phyloP scores from a whole-genome alignment of 2,797 vertebrate species.

The Lacerta viridis region DNA sequence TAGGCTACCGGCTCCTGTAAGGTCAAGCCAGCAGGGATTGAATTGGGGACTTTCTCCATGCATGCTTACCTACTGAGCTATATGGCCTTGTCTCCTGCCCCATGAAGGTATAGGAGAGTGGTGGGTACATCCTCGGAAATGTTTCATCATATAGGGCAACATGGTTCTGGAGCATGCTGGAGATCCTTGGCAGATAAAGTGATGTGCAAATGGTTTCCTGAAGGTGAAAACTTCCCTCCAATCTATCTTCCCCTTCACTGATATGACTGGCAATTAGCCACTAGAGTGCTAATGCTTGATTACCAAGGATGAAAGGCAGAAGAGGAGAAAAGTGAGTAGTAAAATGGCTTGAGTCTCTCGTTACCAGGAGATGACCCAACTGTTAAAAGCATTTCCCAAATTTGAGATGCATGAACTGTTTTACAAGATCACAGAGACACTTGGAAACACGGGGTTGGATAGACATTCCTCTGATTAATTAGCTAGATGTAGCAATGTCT shows the following conservation, averaged over 20 bases:
- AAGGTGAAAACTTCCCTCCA: background rate
- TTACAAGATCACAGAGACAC: background rate
- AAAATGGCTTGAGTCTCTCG: conserved; percentile 22
- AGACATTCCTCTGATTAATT: background rate
- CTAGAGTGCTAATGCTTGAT: conserved; percentile 29
- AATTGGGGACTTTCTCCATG: background rate
- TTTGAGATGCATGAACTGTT: background rate
- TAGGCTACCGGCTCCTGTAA: background rate
- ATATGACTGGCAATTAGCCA: conserved; percentile 5
- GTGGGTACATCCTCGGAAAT: background rate
- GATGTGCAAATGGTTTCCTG: background rate
- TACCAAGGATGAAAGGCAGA: background rate
- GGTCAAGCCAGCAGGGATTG: background rate
- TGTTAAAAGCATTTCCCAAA: conserved; percentile 10
- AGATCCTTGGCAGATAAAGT: background rate
- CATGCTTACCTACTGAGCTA: background rate
- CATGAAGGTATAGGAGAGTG: background rate
- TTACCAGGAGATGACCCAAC: conserved; percentile 36
- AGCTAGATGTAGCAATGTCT: background rate
- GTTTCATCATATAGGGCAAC: background rate
- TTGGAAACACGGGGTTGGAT: background rate
- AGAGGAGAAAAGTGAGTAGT: conserved; percentile 7
- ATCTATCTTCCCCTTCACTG: conserved; percentile 34
- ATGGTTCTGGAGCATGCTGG: background rate
- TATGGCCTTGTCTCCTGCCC: too few species aligned